A percentile compares a stretch with the other conserved stretches of the same genome.
phyloP scores from a whole-genome alignment of 2,113 vertebrate species.

The Caracal caracal region DNA sequence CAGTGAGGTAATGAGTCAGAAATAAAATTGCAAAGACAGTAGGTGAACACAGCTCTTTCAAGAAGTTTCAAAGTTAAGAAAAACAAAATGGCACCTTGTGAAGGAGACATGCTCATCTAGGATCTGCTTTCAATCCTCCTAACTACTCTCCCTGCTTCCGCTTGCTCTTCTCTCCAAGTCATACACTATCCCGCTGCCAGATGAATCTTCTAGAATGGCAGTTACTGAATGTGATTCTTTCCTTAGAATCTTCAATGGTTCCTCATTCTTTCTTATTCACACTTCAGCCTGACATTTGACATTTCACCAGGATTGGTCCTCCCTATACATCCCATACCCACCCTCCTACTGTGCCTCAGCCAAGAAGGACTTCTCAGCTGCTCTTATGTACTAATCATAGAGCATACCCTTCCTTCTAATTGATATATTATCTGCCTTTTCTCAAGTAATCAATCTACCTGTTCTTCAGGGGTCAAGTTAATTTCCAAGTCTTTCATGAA shows the following conservation, averaged over 20 bases:
- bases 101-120: not conserved
- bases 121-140: not conserved
- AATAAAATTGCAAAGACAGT: not conserved
- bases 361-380: not conserved
- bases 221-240: not conserved
- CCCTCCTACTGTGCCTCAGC: not conserved
- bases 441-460: not conserved
- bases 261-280: not conserved
- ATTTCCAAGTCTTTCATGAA: not conserved
- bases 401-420: not conserved
- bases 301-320: not conserved
- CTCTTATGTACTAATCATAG: not conserved
- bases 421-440: not conserved
- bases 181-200: not conserved
- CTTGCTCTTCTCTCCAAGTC: not conserved
- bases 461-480: not conserved
- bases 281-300: not conserved
- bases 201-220: not conserved
- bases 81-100: not conserved
- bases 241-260: not conserved
- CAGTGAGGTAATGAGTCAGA: not conserved
- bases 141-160: not conserved
- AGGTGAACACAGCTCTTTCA: not conserved
- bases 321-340: not conserved
- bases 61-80: not conserved